Evolutionary conservation across 2,888 invertebrate genomes (phyloP).

Genomic region (Monochamus alternatus): DNA sequence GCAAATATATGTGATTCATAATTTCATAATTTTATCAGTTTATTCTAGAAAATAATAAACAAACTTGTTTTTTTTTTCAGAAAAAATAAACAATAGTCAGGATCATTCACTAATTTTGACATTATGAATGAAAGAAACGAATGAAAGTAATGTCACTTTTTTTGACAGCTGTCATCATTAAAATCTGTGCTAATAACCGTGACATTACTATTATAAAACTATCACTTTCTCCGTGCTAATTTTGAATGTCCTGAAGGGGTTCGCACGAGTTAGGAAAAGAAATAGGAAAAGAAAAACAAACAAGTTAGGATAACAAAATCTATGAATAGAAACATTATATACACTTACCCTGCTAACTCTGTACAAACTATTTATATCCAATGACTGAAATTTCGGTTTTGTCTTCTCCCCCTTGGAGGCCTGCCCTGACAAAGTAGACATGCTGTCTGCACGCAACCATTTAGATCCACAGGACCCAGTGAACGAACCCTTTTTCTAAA

Average conservation of each 20-base stretch:
- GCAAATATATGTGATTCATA: neutral
- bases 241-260: neutral
- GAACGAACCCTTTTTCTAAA: constrained; percentile 82
- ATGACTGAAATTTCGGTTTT: constrained; percentile 96
- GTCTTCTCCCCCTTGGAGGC: constrained; percentile 89
- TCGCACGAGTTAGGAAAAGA: neutral
- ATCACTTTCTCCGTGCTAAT: neutral
- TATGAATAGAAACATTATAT: neutral
- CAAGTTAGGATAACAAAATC: constrained; percentile 18
- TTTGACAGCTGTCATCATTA: neutral
- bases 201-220: neutral
- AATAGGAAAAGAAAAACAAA: neutral
- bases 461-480: constrained; percentile 83
- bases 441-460: constrained; percentile 97
- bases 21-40: neutral
- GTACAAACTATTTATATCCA: constrained; percentile 98
- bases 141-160: constrained; percentile 11
- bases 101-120: neutral
- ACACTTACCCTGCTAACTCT: constrained; percentile 86
- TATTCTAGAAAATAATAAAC: neutral
- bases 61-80: neutral
- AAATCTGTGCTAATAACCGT: neutral
- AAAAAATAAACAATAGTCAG: neutral
- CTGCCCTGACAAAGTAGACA: constrained; percentile 95
- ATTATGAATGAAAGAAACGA: neutral